Conservation (phyloP, 2,888 invertebrate genomes). For the Dicranocentrus wangi region DNA sequence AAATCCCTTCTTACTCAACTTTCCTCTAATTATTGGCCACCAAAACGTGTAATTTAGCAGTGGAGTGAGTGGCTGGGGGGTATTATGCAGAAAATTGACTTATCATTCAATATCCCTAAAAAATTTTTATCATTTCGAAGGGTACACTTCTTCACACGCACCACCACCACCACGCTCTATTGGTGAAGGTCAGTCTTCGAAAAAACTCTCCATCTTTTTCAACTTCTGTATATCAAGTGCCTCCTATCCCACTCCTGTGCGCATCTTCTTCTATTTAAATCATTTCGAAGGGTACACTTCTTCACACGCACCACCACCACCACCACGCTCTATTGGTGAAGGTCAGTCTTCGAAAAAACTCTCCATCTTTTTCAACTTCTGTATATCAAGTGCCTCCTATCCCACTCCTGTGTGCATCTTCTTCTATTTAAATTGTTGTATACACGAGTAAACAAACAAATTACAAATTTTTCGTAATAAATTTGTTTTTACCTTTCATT, state of each 20-base stretch:
- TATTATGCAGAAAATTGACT: not conserved
- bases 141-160: not conserved
- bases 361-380: too few relatives aligned
- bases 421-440: not conserved
- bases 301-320: too few relatives aligned
- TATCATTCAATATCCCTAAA: not conserved
- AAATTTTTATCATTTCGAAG: not conserved
- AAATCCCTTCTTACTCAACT: constrained; percentile 17
- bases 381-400: too few relatives aligned
- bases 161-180: not conserved
- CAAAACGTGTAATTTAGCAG: not conserved
- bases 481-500: too few relatives aligned
- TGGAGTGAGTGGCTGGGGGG: not conserved
- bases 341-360: constrained; percentile 25
- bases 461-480: too few relatives aligned
- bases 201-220: too few relatives aligned
- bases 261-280: too few relatives aligned
- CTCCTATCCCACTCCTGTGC: too few relatives aligned
- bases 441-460: too few relatives aligned
- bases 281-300: not conserved
- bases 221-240: too few relatives aligned
- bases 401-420: too few relatives aligned
- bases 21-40: not conserved
- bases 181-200: constrained; percentile 29
- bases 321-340: constrained; percentile 4